phyloP scores from a whole-genome alignment of 2,113 vertebrate genomes.

The Oncorhynchus nerka region DNA sequence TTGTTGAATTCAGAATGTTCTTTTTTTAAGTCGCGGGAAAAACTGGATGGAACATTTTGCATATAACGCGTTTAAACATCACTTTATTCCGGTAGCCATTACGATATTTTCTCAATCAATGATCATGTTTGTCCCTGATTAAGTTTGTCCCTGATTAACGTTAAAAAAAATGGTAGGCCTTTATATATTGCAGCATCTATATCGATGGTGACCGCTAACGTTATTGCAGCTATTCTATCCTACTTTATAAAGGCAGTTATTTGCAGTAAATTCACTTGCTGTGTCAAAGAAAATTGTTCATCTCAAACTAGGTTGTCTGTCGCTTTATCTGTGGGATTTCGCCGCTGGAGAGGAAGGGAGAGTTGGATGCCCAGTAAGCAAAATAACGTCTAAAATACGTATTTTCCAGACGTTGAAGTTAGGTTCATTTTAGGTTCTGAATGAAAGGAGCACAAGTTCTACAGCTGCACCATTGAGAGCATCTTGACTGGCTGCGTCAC shows the following conservation, averaged over 20 bases:
- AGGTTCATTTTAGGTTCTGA: too few species aligned
- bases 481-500: too few species aligned
- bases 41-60: background rate
- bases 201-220: background rate
- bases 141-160: background rate
- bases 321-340: conserved; percentile 65
- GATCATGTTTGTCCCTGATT: background rate
- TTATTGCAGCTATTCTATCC: background rate
- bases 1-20: background rate
- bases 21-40: background rate
- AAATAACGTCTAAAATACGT: too few species aligned
- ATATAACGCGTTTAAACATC: background rate
- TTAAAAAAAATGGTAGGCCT: background rate
- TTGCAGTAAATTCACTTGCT: background rate
- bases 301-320: conserved; percentile 49
- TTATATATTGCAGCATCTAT: background rate
- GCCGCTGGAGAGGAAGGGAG: conserved; percentile 44
- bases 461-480: too few species aligned
- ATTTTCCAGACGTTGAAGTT: too few species aligned
- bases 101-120: background rate
- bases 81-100: background rate
- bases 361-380: conserved; percentile 23
- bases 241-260: background rate
- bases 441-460: too few species aligned
- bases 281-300: background rate